phyloP scores from a whole-genome alignment of 2,113 vertebrate genomes.

The Ciconia boyciana region DNA sequence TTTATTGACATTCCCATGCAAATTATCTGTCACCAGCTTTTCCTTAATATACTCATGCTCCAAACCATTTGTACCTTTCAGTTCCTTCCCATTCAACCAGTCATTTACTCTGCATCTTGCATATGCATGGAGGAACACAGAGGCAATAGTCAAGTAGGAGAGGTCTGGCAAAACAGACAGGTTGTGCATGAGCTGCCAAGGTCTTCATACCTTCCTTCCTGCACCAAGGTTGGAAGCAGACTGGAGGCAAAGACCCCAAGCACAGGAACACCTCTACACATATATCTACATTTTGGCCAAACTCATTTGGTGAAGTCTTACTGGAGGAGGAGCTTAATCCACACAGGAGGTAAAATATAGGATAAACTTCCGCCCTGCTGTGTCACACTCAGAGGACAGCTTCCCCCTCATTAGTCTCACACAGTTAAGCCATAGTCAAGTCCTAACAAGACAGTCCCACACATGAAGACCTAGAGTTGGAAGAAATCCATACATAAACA shows the following conservation, averaged over 20 bases:
- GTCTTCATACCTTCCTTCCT: neutral
- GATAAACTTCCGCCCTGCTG: neutral
- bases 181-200: neutral
- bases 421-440: neutral
- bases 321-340: neutral
- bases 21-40: neutral
- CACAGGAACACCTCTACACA: neutral
- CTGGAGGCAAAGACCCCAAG: neutral
- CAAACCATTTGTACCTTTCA: neutral
- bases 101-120: neutral
- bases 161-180: neutral
- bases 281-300: accelerated
- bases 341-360: neutral
- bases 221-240: neutral
- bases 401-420: neutral
- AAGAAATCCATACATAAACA: neutral
- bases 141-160: neutral
- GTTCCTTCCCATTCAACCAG: neutral
- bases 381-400: neutral
- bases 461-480: neutral
- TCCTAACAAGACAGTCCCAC: neutral
- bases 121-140: neutral
- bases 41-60: neutral
- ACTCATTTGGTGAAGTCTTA: neutral
- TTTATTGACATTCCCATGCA: neutral